Base-by-base conservation (phyloP, 2,113 vertebrate species). In the Myocastor coypus region DNA sequence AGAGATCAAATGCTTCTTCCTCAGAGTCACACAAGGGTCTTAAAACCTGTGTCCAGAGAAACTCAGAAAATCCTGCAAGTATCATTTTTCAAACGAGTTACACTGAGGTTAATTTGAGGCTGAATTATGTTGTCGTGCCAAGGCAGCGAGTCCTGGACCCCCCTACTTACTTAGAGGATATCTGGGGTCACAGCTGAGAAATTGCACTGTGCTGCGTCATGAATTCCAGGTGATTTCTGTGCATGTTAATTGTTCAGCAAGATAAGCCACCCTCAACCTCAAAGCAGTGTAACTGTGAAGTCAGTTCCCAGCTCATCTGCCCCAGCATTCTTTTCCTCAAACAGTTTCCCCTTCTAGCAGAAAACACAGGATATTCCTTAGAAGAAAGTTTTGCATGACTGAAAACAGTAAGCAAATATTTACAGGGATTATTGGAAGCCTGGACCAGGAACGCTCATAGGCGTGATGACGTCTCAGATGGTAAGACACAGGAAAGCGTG, bases 381-480 rank as follows among this genome's bases (percentile, higher is more conserved):
- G 66, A 95, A 84, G 50, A 94, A 24, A 89, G 13, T 16, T 11
- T 42, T 42, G 40, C 50, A 6, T n/a, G 12, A 52, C 57, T 85
- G 24, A 94, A 97, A 37, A 95, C 26, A 77, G 14, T 37, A 37
- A 96, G 80, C 32, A 73, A 82, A 83, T 3, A 7, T 88, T 94
- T 77, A 93, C 64, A 88, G 24, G 46, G 61, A 42, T 89, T 92
- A 64, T 84, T 89, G 92, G 92, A 95, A 88, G 40, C n/a, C 92
- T 84, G 83, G 22, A 59, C 14, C 52, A 89, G 34, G 73, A 90
- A 63, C 63, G 69, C 10, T 89, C 83, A 75, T 32, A 89, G 83
- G 69, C 83, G 69, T 88, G 50, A 87, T 83, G 92, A 86, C 95
- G 59, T 32, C 75, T 50, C 32, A 57, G 82, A 59, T 61, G 94